Percentiles rank a stretch among this genome's conserved stretches.
phyloP scores from a whole-genome alignment of 37 sponge, comb jelly and placozoan species.

The Halisarca cf. caerulea region DNA sequence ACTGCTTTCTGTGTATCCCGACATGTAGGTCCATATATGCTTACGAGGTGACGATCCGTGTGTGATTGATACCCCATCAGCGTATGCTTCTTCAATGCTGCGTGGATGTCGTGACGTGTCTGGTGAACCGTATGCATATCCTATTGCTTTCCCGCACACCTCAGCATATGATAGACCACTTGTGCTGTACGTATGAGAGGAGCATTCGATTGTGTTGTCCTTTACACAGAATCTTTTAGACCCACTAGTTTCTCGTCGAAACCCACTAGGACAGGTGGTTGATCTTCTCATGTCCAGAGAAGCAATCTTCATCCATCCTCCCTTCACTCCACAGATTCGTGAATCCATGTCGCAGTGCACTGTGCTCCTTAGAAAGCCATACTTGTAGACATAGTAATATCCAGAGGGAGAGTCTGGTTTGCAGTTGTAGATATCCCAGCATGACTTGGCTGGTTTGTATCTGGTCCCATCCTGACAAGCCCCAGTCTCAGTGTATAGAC shows the following conservation, averaged over 20 bases:
- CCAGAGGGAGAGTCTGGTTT: neutral
- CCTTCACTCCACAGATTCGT: neutral
- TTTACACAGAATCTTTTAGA: neutral
- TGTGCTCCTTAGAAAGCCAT: no score
- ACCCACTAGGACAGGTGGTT: neutral
- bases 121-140: conserved; percentile 33
- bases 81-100: neutral
- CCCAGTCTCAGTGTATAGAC: no score
- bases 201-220: neutral
- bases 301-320: conserved; percentile 2
- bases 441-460: neutral
- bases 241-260: neutral
- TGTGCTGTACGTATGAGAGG: neutral
- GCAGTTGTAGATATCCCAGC: neutral
- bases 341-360: neutral
- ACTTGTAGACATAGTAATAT: neutral
- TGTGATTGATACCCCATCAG: conserved; percentile 37
- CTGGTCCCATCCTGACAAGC: no score
- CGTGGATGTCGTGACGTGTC: neutral
- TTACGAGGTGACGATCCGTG: conserved; percentile 25
- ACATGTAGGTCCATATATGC: conserved; percentile 47
- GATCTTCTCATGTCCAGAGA: neutral
- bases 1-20: neutral
- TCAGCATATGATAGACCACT: conserved; percentile 25
- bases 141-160: conserved; percentile 41